Evolutionary conservation across 2,888 invertebrate genomes (phyloP).

Genomic region (Deroplatys truncata): DNA sequence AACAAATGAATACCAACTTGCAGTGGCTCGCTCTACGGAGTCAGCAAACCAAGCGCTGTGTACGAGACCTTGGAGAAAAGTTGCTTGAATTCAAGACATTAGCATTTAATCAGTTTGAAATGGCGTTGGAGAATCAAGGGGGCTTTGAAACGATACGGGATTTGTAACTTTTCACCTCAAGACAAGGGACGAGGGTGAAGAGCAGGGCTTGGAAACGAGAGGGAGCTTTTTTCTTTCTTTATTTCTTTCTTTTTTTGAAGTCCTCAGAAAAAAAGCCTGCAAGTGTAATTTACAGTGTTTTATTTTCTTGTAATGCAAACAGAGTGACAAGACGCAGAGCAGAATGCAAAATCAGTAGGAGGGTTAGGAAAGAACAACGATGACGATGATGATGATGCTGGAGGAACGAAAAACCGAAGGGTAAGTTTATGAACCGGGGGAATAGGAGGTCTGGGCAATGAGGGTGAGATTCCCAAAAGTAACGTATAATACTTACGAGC

Average conservation of each 20-base stretch:
- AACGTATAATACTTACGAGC: slow-evolving; percentile 22
- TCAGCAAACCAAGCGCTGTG: no score
- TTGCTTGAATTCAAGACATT: not conserved
- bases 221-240: not conserved
- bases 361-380: not conserved
- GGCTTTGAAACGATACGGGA: not conserved
- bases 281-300: slow-evolving; percentile 26
- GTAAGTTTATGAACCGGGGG: not conserved
- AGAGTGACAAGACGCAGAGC: slow-evolving; percentile 25
- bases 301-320: slow-evolving; percentile 27
- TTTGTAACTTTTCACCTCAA: not conserved
- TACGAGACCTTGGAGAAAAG: not conserved
- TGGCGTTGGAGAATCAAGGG: not conserved
- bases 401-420: not conserved
- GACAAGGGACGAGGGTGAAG: not conserved
- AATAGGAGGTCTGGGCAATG: not conserved
- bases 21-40: no score
- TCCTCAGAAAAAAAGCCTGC: not conserved
- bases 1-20: not conserved
- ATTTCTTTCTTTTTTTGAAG: not conserved
- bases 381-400: not conserved
- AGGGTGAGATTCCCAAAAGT: slow-evolving; percentile 27
- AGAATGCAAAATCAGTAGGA: slow-evolving; percentile 28
- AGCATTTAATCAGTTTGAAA: not conserved
- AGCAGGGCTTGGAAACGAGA: not conserved